Evolutionary conservation across 2,113 vertebrate genomes (phyloP).

Genomic region (Lucifuga dentata): DNA sequence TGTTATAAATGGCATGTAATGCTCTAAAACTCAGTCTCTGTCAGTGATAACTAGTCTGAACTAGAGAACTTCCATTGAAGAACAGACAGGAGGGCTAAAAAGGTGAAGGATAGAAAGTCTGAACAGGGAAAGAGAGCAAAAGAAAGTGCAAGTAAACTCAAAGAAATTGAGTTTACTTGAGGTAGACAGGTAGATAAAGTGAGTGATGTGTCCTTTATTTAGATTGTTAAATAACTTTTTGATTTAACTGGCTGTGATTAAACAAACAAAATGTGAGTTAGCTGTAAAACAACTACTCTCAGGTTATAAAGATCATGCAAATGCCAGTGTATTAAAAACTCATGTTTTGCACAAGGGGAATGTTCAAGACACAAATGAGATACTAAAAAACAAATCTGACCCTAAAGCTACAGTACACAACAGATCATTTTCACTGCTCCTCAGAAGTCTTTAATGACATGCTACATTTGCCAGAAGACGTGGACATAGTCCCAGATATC

Average conservation of each 20-base stretch:
- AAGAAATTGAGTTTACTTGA: conserved; percentile 14
- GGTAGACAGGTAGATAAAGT: too few relatives aligned
- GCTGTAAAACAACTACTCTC: too few relatives aligned
- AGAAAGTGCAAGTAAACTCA: not conserved
- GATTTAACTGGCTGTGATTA: too few relatives aligned
- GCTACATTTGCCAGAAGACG: not conserved
- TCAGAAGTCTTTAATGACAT: not conserved
- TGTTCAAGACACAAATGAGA: not conserved
- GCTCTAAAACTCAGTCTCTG: not conserved
- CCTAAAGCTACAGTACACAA: not conserved
- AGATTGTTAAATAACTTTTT: too few relatives aligned
- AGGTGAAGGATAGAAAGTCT: not conserved
- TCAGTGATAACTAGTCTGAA: not conserved
- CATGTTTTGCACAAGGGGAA: not conserved
- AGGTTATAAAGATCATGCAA: not conserved
- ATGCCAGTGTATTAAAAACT: not conserved
- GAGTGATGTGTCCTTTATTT: too few relatives aligned
- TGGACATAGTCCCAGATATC: not conserved
- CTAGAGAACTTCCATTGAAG: not conserved
- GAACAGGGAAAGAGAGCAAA: not conserved
- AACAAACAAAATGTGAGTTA: too few relatives aligned
- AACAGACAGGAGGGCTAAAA: not conserved
- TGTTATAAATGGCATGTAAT: not conserved
- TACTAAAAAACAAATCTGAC: not conserved
- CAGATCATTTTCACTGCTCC: not conserved